These are phyloP conservation scores for Stomorhina lunata DNA, from an alignment of 2,888 invertebrate species.

Conservation along the genomic window DNA sequence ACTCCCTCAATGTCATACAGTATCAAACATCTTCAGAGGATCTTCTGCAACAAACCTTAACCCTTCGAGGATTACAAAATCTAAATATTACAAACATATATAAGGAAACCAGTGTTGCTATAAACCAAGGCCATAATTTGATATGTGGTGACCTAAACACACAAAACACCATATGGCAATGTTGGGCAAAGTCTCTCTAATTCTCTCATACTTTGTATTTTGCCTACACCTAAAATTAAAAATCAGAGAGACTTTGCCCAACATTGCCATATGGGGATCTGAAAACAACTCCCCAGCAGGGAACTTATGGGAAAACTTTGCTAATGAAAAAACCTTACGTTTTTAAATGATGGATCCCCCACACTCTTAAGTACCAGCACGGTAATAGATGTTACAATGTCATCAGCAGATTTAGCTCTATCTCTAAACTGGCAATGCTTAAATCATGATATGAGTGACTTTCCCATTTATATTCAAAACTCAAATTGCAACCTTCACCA, in stretches of 20 bases:
- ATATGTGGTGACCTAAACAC: conserved; percentile 40
- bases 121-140: conserved; percentile 2
- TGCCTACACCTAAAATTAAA: too few relatives aligned
- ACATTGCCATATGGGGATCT: conserved; percentile 37
- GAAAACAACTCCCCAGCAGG: background rate
- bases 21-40: background rate
- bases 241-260: too few relatives aligned
- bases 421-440: background rate
- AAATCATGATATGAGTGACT: background rate
- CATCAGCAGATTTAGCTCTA: background rate
- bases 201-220: too few relatives aligned
- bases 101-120: background rate
- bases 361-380: conserved; percentile 37
- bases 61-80: background rate
- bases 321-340: background rate
- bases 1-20: background rate
- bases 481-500: background rate
- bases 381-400: conserved; percentile 34
- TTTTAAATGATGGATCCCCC: conserved; percentile 41
- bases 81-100: conserved; percentile 11
- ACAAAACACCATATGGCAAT: conserved; percentile 35
- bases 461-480: background rate
- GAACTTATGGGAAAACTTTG: conserved; percentile 15
- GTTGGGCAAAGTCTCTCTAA: too few relatives aligned
- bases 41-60: conserved; percentile 13